These are phyloP conservation scores for Archocentrus centrarchus DNA, from an alignment of 2,113 vertebrate species.

Conservation along the genomic window DNA sequence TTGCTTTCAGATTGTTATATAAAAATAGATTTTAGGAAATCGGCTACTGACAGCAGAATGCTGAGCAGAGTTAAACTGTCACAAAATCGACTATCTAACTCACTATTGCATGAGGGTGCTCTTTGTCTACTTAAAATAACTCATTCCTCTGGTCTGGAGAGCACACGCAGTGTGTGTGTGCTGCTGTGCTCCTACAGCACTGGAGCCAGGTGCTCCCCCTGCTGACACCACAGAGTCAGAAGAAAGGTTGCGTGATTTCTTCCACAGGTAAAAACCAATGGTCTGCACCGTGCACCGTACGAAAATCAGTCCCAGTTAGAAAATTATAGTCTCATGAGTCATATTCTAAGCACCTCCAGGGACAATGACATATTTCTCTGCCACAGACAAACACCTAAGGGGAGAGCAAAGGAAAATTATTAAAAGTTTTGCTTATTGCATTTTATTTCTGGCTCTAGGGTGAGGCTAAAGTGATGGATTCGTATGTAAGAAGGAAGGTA, in stretches of 20 bases:
- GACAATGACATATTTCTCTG: slow-evolving; percentile 71
- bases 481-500: slow-evolving; percentile 70
- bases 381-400: slow-evolving; percentile 72
- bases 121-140: slow-evolving; percentile 46
- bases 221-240: slow-evolving; percentile 58
- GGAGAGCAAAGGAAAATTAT: slow-evolving; percentile 73
- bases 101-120: slow-evolving; percentile 36
- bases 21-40: not conserved
- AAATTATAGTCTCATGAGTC: slow-evolving; percentile 71
- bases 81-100: slow-evolving; percentile 28
- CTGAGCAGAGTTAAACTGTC: not conserved
- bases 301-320: slow-evolving; percentile 53
- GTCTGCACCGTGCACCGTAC: slow-evolving; percentile 31
- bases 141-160: slow-evolving; percentile 54
- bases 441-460: slow-evolving; percentile 80
- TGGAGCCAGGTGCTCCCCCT: slow-evolving; percentile 75
- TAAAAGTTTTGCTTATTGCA: slow-evolving; percentile 82
- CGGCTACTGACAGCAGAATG: not conserved
- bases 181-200: slow-evolving; percentile 29
- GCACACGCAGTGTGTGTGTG: not conserved
- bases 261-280: slow-evolving; percentile 43
- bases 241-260: slow-evolving; percentile 31
- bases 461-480: slow-evolving; percentile 61
- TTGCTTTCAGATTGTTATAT: not conserved
- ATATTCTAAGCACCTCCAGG: slow-evolving; percentile 69